A percentile compares a stretch with the other conserved stretches of the same genome.
phyloP scores from a whole-genome alignment of 2,888 invertebrate species.

The Petrolisthes manimaculis region DNA sequence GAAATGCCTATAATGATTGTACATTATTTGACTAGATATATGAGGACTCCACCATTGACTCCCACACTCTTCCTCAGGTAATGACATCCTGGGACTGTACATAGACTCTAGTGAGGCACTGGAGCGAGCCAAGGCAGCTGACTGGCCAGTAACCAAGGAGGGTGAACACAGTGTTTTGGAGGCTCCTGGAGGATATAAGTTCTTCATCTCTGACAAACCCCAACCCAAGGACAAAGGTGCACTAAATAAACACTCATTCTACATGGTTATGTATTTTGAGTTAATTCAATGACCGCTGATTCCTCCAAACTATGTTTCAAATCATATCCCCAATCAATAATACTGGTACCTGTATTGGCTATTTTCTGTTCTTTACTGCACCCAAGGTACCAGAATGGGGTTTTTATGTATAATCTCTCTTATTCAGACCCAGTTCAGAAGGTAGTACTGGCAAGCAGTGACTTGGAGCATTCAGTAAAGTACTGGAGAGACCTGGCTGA shows the following conservation, averaged over 20 bases:
- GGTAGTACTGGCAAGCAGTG: constrained; percentile 83
- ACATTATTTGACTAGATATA: no score
- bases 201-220: constrained; percentile 81
- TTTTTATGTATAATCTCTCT: background rate
- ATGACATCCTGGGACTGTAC: constrained; percentile 90
- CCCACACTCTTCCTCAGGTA: constrained; percentile 74
- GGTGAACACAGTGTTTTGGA: constrained; percentile 75
- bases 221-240: constrained; percentile 78
- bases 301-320: background rate
- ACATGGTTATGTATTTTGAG: background rate
- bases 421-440: constrained; percentile 81
- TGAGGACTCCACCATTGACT: background rate
- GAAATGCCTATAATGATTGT: no score
- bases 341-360: background rate
- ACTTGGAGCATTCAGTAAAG: constrained; percentile 80
- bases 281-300: no score
- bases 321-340: background rate
- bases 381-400: background rate
- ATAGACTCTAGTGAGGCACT: constrained; percentile 84
- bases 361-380: background rate
- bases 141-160: constrained; percentile 78
- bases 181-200: constrained; percentile 94
- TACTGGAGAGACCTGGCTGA: constrained; percentile 88
- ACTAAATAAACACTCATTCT: constrained; percentile 6
- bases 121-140: constrained; percentile 78